Evolutionary conservation across 1,140 invertebrate species (phyloP), one percentile per base, ranked within the genome.

Genomic region (Lutraria rhynchaena): DNA sequence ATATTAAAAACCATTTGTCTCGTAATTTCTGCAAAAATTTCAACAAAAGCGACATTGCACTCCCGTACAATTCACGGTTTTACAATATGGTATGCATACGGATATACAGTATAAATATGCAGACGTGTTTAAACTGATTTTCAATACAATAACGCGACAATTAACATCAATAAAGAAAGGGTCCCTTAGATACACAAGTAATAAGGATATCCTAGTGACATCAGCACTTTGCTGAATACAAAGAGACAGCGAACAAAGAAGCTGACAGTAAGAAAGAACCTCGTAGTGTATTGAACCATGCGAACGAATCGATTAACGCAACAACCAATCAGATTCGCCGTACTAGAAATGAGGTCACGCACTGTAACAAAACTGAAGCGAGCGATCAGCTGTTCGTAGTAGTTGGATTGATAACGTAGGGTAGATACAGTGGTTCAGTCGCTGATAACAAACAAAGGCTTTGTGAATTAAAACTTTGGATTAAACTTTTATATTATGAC

Each of bases 401-500:
- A 57, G 15, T 44, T 37, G 49, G 57, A 35, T 31, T 46, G 31
- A 31, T 71, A 46, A 4, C 35, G 31, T 19, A 35, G 69, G 3
- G 63, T 31, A 49, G 27, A 27, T 37, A 67, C 63, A 35, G 11
- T 13, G 22, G 9, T 13, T 27, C 3, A 3, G 3, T 13, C n/a
- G n/a, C 9, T 35, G 11, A 61, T 61, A 61, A 1, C 29, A 67
- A 49, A 67, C 63, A 67, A 67, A 67, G 63, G 15, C 63, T 35
- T 67, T 67, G 63, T 49, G 44, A 46, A 3, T 49, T 13, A 27
- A 22, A 4, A 46, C 37, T 67, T n/a, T 49, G 41, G 63, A 49
- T 49, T 29, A 7, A 46, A 51, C 19, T 67, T 67, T 13, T 5
- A 60, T 75, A 75, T 31, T 61, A 75, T 75, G 73, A 75, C 73